Percentiles rank a stretch among this genome's conserved stretches.
Conservation (phyloP, 2,797 vertebrate species). For the Columba guinea region DNA sequence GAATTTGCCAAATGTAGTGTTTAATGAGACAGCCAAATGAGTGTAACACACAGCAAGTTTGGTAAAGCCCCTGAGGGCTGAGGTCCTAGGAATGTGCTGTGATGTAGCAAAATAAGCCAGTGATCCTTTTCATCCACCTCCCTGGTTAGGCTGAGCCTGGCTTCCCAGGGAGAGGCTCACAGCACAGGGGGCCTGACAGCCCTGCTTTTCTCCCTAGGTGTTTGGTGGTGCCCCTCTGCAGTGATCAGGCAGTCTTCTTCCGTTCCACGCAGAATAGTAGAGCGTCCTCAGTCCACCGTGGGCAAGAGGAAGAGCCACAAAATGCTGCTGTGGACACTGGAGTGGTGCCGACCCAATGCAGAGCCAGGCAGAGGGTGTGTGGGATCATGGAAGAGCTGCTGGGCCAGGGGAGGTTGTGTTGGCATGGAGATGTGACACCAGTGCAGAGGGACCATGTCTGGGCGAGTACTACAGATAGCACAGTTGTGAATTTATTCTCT, state of each 20-base stretch:
- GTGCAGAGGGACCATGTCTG: neutral
- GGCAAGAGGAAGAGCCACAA: neutral
- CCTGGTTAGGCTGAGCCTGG: neutral
- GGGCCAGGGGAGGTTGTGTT: neutral
- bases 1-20: constrained; percentile 31
- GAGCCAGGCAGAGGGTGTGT: neutral
- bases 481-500: neutral
- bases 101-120: constrained; percentile 15
- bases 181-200: neutral
- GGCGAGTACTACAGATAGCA: neutral
- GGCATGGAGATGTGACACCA: neutral
- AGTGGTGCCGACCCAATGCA: neutral
- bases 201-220: neutral
- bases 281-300: rapidly evolving
- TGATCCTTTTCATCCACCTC: constrained; percentile 25
- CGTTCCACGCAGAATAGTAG: neutral
- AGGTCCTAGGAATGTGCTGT: constrained; percentile 55
- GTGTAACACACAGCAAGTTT: neutral
- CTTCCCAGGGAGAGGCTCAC: neutral
- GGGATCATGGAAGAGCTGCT: neutral
- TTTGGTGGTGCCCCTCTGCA: neutral
- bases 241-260: neutral
- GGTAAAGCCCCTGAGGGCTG: constrained; percentile 17
- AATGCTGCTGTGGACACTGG: neutral
- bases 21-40: constrained; percentile 63